Base-by-base conservation (phyloP, 2,113 vertebrate species). In the Podiceps cristatus region DNA sequence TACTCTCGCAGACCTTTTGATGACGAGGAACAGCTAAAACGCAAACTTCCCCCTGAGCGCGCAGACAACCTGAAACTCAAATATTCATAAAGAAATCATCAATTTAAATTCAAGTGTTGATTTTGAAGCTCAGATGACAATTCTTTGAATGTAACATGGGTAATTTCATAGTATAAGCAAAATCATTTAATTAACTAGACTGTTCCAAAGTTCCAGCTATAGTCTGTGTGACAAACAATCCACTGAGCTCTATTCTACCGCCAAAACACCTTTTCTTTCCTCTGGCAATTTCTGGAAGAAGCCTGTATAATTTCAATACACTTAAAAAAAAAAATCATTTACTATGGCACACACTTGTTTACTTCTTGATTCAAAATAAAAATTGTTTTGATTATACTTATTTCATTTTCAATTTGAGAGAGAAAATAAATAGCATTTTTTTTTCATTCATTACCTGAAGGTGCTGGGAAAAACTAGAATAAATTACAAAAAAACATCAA, bases 81-180 rank as follows among this genome's bases (percentile, higher is more conserved):
- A 44, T 50, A 52, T 28, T 59, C 17, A 59, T 44, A 35, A 77
- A 88, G 9, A 90, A 81, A 42, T 3, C 2, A 15, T 10, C 73
- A 72, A 18, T 53, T 50, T 85, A 49, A 90, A 88, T 63, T 35
- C 22, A 62, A 35, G 52, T 15, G 60, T 66, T 74, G 64, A 74
- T 49, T 90, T 29, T 60, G 63, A 87, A 87, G 85, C 50, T 49
- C 81, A 58, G 28, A 40, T 35, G n/a, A 62, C 74, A 96, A 69
- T 6, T 33, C 50, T 7, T 87, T 73, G 68, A 81, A 84, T 52
- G 37, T 16, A 73, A 42, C n/a, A 27, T 35, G 12, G 10, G 47
- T 42, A 42, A 88, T 78, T 83, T 64, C 23, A 42, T 5, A 37
- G 31, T 15, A n/a, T 42, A 85, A 88, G 64, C 13, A 84, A 83